Evolutionary conservation across 2,888 invertebrate species (phyloP), one percentile per base, ranked within the genome.

Genomic region (Pseudoips prasinana): DNA sequence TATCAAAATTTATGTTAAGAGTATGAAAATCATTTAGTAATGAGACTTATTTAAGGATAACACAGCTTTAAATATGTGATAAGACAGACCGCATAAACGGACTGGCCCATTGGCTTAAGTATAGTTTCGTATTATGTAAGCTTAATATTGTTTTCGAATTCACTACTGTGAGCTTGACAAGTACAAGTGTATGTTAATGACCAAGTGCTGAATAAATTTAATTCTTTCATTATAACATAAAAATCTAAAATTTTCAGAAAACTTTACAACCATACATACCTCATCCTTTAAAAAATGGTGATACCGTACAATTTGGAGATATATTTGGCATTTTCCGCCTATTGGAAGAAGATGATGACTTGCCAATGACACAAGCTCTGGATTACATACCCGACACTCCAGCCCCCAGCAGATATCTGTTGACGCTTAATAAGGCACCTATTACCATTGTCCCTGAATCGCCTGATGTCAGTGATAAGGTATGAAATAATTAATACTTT

Each of bases 381-480:
- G 74, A 80, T 8, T 3, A 14, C 5, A 60, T 86, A 6, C 84
- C 84, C 0, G 83, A 82, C 8, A 86, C 85, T 1, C 86, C 85
- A 1, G 35, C 73, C 1, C 37, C 51, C 1, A 52, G 41, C 1
- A 64, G 54, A 32, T 58, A 62, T 46, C 32, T 66, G 1, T 66
- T 75, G 0, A 74, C 67, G 42, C 19, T 75, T 7, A 62, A 65
- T 33, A 60, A 58, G 39, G 50, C 25, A 8, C 59, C 67, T 1
- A 58, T 49, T 0, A 81, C 73, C 2, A 64, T 68, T 7, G 60
- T 86, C 41, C 87, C 86, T 0, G 86, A 87, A 42, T 86, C 87
- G 2, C 87, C 87, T 1, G 86, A 88, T 60, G 70, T 80, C 30
- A 87, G 86, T 53, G 85, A 86, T 39, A 73, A 58, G 64, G 86